Conservation (phyloP, 2,797 vertebrate genomes). For the Rhynchotus rufescens region DNA sequence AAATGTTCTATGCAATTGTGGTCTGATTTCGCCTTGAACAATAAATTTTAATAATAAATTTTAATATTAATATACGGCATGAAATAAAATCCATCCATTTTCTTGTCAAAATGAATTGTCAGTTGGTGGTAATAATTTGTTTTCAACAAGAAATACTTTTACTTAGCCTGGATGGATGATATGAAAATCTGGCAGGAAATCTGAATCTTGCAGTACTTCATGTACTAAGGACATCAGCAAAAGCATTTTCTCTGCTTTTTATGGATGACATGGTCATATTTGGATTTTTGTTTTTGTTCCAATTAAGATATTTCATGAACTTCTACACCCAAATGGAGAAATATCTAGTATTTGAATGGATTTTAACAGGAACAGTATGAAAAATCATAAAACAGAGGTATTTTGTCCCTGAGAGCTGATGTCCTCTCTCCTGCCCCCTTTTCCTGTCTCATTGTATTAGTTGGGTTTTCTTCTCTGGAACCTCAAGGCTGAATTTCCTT, state of each 20-base stretch:
- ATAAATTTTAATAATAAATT: too few relatives aligned
- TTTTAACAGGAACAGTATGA: neutral
- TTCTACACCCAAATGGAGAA: neutral
- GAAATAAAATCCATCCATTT: too few relatives aligned
- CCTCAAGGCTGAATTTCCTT: neutral
- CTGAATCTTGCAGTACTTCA: neutral
- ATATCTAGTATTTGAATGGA: neutral
- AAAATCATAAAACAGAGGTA: neutral
- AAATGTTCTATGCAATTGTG: too few relatives aligned
- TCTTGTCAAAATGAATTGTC: too few relatives aligned
- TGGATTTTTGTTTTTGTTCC: neutral
- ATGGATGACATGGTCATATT: rapidly evolving
- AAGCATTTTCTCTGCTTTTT: neutral
- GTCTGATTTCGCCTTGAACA: too few relatives aligned
- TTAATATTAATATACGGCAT: too few relatives aligned
- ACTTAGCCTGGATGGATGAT: neutral
- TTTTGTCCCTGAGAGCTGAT: rapidly evolving
- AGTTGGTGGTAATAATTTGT: too few relatives aligned
- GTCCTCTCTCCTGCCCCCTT: neutral
- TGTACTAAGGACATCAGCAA: neutral
- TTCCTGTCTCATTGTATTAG: rapidly evolving
- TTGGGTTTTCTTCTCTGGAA: neutral
- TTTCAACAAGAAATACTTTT: neutral
- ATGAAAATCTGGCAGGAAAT: neutral
- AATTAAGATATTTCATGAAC: neutral